Conservation (phyloP, 2,888 invertebrate genomes). For the Nemapogon koenigi region DNA sequence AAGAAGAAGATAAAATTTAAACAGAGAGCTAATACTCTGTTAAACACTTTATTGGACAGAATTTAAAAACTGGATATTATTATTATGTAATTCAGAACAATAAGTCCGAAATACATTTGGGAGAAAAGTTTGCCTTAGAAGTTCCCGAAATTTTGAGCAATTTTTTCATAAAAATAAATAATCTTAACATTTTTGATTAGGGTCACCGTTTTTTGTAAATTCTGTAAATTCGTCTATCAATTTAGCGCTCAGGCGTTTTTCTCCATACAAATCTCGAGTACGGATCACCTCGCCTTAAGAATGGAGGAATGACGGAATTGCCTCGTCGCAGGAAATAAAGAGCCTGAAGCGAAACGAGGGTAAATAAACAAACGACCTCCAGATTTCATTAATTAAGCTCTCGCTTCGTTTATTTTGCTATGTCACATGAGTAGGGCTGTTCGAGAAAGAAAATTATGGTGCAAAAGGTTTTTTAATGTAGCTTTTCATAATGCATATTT, state of each 20-base stretch:
- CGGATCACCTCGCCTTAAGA: not conserved
- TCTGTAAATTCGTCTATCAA: not conserved
- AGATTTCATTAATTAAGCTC: slow-evolving; percentile 9
- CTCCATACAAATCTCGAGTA: not conserved
- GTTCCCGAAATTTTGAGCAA: too few relatives aligned
- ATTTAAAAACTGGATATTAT: too few relatives aligned
- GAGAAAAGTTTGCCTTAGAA: too few relatives aligned
- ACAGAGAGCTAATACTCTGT: too few relatives aligned
- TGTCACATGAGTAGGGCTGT: not conserved
- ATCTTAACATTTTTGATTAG: not conserved
- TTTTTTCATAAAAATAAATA: not conserved
- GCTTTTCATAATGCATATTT: too few relatives aligned
- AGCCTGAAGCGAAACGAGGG: slow-evolving; percentile 6
- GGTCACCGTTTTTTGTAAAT: not conserved
- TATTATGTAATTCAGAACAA: too few relatives aligned
- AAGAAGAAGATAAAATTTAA: too few relatives aligned
- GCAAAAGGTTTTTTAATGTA: too few relatives aligned
- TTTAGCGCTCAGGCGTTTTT: not conserved
- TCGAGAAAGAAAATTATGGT: too few relatives aligned
- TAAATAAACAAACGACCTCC: slow-evolving; percentile 9
- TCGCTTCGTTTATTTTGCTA: slow-evolving; percentile 9
- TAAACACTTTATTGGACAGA: too few relatives aligned
- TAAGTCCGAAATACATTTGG: too few relatives aligned
- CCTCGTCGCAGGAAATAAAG: not conserved
- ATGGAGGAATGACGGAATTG: not conserved